Evolutionary conservation across 2,113 vertebrate genomes (phyloP), one percentile per base, ranked within the genome.

Genomic region (Zapornia atra): DNA sequence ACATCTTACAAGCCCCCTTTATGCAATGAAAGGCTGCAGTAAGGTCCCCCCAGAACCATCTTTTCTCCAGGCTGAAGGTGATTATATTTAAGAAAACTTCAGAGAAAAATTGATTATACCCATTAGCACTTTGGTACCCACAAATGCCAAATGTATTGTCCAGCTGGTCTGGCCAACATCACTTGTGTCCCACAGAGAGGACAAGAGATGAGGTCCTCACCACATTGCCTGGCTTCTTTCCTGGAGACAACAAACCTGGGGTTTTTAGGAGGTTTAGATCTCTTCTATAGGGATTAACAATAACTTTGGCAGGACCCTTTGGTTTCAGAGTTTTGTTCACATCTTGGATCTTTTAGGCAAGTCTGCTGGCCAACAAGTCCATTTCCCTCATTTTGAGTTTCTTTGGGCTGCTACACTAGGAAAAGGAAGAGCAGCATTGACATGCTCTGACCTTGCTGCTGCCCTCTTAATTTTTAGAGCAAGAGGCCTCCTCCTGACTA

Each of bases 21-120:
- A 79, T 12, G 13, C 2, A 26, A 2, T 21, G 4, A 21, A 38
- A 68, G 22, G 12, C 24, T 0, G 0, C 29, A 48, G 4, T 19
- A 44, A 56, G 29, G 29, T 63, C 25, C 31, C 20, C 10, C n/a
- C 2, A 0, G 33, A 61, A 26, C 34, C 12, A 25, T 36, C 36
- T 51, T 15, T 60, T 33, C 40, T 61, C 51, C 44, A 22, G 28
- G 50, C 34, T 76, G 33, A 84, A 73, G 11, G 11, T 36, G 40
- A 78, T 57, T 26, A 19, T 5, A 64, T 17, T 70, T 59, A 44
- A 54, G 8, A 64, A 69, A 60, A 75, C 4, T 46, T 29, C 26
- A 72, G 26, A 36, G 40, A 44, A 86, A 56, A 71, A 26, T 1
- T 1, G 4, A 56, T 50, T 26, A n/a, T 25, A 50, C 16, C 26